A percentile compares a stretch with the other conserved stretches of the same genome.
These are phyloP conservation scores for Agelas oroides DNA, from an alignment of 37 sponge, comb jelly and placozoan species.

Conservation along the genomic window DNA sequence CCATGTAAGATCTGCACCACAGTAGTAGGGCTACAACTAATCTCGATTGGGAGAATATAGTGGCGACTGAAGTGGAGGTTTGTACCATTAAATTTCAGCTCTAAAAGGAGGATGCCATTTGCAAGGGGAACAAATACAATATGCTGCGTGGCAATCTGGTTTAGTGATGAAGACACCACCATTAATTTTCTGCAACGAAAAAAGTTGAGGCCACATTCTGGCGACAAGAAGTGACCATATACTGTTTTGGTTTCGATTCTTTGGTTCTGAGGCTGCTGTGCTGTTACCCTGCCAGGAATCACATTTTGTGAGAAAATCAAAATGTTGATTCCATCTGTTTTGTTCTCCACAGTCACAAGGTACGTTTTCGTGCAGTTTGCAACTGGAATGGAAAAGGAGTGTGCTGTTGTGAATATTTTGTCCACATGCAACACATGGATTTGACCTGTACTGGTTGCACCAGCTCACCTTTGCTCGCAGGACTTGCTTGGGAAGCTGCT, in stretches of 20 bases:
- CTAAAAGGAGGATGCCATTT: background rate
- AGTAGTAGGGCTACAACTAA: background rate
- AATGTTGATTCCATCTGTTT: background rate
- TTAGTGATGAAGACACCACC: background rate
- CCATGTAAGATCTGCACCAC: background rate
- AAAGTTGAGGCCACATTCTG: background rate
- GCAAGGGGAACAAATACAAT: too few species aligned
- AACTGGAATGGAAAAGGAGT: too few species aligned
- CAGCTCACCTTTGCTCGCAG: too few species aligned
- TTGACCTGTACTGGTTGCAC: too few species aligned
- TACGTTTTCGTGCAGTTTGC: background rate
- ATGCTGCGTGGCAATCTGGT: too few species aligned
- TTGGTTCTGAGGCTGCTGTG: too few species aligned
- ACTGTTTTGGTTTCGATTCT: background rate
- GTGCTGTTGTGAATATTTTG: too few species aligned
- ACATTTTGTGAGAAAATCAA: background rate
- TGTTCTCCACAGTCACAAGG: background rate
- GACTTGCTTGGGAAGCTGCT: too few species aligned
- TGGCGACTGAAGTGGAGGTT: background rate
- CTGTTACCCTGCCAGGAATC: too few species aligned
- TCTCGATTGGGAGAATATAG: background rate
- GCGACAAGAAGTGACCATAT: background rate
- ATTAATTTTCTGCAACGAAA: background rate
- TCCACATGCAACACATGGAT: too few species aligned
- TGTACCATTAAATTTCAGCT: background rate